Conservation (phyloP, 2,113 vertebrate genomes). For the Anseranas semipalmata region DNA sequence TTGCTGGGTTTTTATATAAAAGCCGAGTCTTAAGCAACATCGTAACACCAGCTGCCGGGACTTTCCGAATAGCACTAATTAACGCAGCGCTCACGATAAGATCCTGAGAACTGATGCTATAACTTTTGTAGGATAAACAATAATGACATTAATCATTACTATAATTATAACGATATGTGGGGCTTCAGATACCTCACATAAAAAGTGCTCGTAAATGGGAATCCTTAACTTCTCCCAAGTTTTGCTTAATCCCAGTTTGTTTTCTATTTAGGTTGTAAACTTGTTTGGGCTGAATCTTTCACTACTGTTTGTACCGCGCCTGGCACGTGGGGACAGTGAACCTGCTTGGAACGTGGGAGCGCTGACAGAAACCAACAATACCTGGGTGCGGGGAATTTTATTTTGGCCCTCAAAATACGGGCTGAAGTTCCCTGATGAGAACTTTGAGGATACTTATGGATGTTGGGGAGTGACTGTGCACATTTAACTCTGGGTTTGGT, state of each 20-base stretch:
- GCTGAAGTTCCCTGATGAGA: background rate
- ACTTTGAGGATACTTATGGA: background rate
- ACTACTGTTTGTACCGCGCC: background rate
- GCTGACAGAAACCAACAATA: background rate
- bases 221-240: background rate
- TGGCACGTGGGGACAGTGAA: background rate
- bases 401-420: background rate
- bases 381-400: background rate
- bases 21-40: background rate
- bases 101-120: background rate
- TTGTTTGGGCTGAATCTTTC: background rate
- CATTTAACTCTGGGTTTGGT: background rate
- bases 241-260: background rate
- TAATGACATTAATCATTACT: background rate
- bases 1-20: background rate
- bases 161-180: background rate
- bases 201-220: background rate
- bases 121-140: slow-evolving; percentile 1
- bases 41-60: background rate
- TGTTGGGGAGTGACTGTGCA: background rate
- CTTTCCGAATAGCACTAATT: slow-evolving; percentile 26
- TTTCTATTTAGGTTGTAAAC: background rate
- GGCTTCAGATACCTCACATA: background rate
- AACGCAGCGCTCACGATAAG: background rate
- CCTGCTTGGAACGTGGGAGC: background rate